phyloP scores from a whole-genome alignment of 2,113 vertebrate genomes.

The Phyllopteryx taeniolatus region DNA sequence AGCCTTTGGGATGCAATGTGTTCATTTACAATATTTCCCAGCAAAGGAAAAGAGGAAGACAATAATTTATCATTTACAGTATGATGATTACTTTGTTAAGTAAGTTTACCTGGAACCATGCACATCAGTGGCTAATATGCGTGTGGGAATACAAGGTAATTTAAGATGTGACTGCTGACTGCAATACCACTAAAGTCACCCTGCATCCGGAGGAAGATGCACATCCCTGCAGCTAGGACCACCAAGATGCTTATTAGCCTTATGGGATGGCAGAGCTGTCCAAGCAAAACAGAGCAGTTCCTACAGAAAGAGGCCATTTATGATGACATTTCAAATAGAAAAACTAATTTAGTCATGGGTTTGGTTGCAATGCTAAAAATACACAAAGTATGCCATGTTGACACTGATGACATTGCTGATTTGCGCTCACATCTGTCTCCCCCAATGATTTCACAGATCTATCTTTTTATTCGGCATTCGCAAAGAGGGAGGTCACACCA shows the following conservation, averaged over 20 bases:
- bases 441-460: not conserved
- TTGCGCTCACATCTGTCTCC: not conserved
- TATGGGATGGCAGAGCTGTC: not conserved
- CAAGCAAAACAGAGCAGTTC: constrained; percentile 1
- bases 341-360: not conserved
- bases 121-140: not conserved
- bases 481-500: not conserved
- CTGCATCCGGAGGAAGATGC: not conserved
- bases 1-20: no score
- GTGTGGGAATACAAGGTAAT: not conserved
- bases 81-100: not conserved
- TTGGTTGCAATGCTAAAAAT: not conserved
- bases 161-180: not conserved
- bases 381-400: not conserved
- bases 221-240: not conserved
- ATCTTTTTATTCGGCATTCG: not conserved
- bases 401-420: not conserved
- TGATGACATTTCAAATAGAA: not conserved
- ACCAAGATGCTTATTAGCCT: not conserved
- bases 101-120: not conserved
- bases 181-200: not conserved
- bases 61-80: no score
- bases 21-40: no score
- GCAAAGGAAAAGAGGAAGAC: no score
- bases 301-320: constrained; percentile 1